Evolutionary conservation across 2,888 invertebrate species (phyloP), one percentile per base, ranked within the genome.

Genomic region (Drosophila flavopinicola): DNA sequence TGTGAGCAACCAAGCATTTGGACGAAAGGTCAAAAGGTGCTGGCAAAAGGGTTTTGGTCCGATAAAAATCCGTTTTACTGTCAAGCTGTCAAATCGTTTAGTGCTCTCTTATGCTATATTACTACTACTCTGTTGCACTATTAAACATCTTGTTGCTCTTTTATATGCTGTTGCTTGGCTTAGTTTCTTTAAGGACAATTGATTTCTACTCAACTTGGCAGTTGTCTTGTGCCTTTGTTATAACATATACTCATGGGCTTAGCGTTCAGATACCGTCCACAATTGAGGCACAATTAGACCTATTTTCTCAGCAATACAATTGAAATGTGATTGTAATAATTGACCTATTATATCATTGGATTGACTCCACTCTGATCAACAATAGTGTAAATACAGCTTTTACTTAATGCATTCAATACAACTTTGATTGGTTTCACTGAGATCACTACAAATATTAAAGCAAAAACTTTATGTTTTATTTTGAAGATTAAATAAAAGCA

Each of bases 61-160:
- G 33, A 42, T 23, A 35, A 39, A 39, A 29, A 29, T 57, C 23
- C 29, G 27, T 42, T 29, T 48, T 39, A 35, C 49, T 39, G 47
- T 39, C 39, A 57, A 60, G 52, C 60, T 65, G 51, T 66, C 60
- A 53, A 60, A 65, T 30, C 32, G 35, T 57, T 69, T 57, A 44
- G 35, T 37, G 53, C 27, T 23, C 45, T 17, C n/a, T n/a, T n/a
- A n/a, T n/a, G n/a, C n/a, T n/a, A n/a, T n/a, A n/a, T n/a, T 27
- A 15, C 41, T 38, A 17, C 33, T 42, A 20, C 25, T 15, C 5
- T 54, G 32, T 33, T 37, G 25, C 30, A 47, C 33, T 15, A 29
- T 42, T 29, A 10, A 38, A 35, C 9, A 25, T 30, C 7, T 9
- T 29, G 27, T 25, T 6, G n/a, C 9, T 11, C n/a, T 25, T 20